These are phyloP conservation scores for Xenopus borealis DNA, from an alignment of 2,113 vertebrate genomes.

Conservation along the genomic window DNA sequence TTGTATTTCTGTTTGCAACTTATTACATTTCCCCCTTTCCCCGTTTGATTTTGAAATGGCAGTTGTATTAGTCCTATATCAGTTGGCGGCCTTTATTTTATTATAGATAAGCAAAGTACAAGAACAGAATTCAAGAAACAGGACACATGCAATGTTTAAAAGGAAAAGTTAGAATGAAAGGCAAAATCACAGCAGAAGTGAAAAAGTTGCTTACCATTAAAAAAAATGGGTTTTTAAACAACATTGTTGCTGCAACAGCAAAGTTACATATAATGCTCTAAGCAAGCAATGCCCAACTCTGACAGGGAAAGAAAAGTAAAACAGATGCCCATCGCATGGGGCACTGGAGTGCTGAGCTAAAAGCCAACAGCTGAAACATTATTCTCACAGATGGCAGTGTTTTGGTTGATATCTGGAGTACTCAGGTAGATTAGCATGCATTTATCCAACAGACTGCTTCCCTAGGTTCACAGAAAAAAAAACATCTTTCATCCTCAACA, in stretches of 20 bases:
- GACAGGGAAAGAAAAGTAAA: constrained; percentile 23
- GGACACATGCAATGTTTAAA: neutral
- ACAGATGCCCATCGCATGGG: constrained; percentile 30
- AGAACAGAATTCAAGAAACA: no score
- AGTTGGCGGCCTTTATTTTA: no score
- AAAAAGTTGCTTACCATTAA: constrained; percentile 10
- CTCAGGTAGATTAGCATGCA: constrained; percentile 30
- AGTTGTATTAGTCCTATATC: no score
- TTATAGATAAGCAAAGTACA: no score
- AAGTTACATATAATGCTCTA: constrained; percentile 16
- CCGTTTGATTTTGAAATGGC: no score
- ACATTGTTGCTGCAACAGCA: constrained; percentile 5
- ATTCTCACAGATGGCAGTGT: constrained; percentile 32
- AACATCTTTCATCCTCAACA: constrained; percentile 5
- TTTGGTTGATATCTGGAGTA: constrained; percentile 23
- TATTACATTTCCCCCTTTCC: no score
- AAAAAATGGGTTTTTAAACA: constrained; percentile 13
- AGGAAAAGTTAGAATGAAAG: neutral
- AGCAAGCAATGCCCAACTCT: constrained; percentile 6
- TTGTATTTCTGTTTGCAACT: no score
- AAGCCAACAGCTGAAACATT: constrained; percentile 43
- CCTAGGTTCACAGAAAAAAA: constrained; percentile 19
- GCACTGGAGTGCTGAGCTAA: constrained; percentile 29
- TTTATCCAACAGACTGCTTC: constrained; percentile 26
- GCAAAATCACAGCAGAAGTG: no score